Base-by-base conservation (phyloP, 2,888 invertebrate genomes). In the Chymomyza amoena region DNA sequence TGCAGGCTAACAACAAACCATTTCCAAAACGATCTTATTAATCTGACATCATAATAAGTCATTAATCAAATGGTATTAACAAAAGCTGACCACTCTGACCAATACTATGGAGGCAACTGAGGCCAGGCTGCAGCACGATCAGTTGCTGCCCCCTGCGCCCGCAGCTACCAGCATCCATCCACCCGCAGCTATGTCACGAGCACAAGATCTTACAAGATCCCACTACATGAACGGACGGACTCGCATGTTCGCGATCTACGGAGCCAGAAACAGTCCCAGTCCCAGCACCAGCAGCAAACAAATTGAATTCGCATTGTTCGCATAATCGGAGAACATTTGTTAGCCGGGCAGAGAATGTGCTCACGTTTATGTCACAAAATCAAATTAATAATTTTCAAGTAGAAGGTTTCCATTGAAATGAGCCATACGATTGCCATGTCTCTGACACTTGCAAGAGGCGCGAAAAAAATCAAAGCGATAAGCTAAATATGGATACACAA, bases 11-110 rank as follows among this genome's bases (percentile, higher is more conserved):
- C 73, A 75, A 72, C 78, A 56, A 71, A 70, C 75, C 79, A 81
- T 81, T 86, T 76, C 76, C 83, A 89, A 89, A 89, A 90, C 89
- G 88, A 89, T 90, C 90, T 89, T 87, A 90, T 87, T 90, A 90
- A 90, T 90, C 90, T 90, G 90, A 90, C 90, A 90, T 90, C 90
- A 90, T 90, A 90, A 90, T 90, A 90, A 88, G 87, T 75, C 83
- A 90, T 90, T 89, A 86, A 90, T 90, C 90, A 90, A 78, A 61
- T 67, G 84, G 89, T 79, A 89, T 89, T 89, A 89, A 85, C 87
- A 80, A 76, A 32, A 6, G 9, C 32, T 45, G 39, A 60, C 75
- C 54, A 18, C 81, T 80, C 81, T 80, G 86, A 70, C 82, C 84
- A 86, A 76, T 77, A 80, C 73, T 80, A 72, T 66, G 74, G 74